Percentiles rank a stretch among this genome's conserved stretches.
Evolutionary conservation across 2,113 vertebrate species (phyloP).

Genomic region (Tragulus kanchil): DNA sequence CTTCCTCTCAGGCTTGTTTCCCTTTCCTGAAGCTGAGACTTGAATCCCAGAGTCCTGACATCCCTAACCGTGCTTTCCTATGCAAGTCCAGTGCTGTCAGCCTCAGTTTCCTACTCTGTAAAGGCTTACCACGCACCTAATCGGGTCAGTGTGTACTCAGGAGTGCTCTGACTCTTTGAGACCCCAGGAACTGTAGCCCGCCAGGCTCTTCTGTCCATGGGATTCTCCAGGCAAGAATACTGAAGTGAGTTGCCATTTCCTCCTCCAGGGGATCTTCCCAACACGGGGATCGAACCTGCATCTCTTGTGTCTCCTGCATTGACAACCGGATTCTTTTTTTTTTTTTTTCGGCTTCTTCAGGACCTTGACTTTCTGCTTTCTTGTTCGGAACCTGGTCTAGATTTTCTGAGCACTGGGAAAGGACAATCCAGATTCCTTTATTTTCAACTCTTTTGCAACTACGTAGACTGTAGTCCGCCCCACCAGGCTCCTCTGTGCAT

Average conservation of each 20-base stretch:
- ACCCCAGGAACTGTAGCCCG: not conserved
- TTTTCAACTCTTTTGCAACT: too few species aligned
- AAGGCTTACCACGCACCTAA: not conserved
- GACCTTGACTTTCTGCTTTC: too few species aligned
- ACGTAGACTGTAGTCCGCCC: too few species aligned
- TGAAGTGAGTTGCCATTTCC: not conserved
- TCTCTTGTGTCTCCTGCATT: not conserved
- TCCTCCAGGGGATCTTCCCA: not conserved
- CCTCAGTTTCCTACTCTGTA: not conserved
- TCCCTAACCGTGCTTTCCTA: accelerated
- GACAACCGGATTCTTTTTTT: too few species aligned
- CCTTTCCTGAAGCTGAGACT: not conserved
- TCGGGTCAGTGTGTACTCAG: not conserved
- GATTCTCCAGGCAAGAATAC: not conserved
- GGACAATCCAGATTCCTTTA: too few species aligned
- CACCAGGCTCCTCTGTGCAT: too few species aligned
- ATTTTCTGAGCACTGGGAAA: too few species aligned
- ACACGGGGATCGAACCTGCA: not conserved
- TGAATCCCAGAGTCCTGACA: not conserved
- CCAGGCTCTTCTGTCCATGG: not conserved
- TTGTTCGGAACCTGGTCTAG: too few species aligned
- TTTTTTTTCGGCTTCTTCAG: too few species aligned
- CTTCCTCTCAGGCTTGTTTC: constrained; percentile 41
- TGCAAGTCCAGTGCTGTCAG: not conserved
- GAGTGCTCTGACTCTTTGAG: not conserved